Evolutionary conservation across 2,888 invertebrate genomes (phyloP), one percentile per base, ranked within the genome.

Genomic region (Clostera curtula): DNA sequence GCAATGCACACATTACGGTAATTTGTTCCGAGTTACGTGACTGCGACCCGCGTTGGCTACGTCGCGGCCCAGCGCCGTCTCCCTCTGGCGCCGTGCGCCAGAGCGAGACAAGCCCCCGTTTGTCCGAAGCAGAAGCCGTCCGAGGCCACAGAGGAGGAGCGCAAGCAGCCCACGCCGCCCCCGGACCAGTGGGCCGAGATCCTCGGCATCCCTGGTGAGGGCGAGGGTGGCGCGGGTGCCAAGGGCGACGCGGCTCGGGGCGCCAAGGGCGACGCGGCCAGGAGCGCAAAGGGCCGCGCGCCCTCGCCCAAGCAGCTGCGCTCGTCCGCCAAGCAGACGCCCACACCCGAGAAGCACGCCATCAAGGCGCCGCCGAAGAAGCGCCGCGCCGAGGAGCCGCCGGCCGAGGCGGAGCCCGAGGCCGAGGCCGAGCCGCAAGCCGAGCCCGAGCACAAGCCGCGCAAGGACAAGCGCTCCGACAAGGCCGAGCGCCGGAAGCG

Each of bases 101-200:
- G n/a, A n/a, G n/a, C n/a, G n/a, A n/a, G n/a, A n/a, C n/a, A n/a
- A n/a, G n/a, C n/a, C n/a, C n/a, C 40, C 46, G 28, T 56, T 50
- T 56, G 36, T 31, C 34, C 24, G 17, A 44, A 48, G 45, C 33
- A 34, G 52, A 51, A 35, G 32, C 38, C 24, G 22, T 23, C 9
- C 40, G 33, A 43, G 4, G 43, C 58, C 0, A 56, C 61, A 0
- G 77, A 74, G 24, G 74, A 74, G 1, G 73, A 73, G 11, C 43
- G 54, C n/a, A 76, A 73, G 33, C 77, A 82, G 40, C 82, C 82
- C 2, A 82, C 80, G 0, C 82, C 82, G 0, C 82, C 82, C 0
- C 82, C 77, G 0, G 82, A 83, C 56, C 76, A 79, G 36, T 80
- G 82, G 82, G 79, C 82, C 2, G 82, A 82, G 16, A 83, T 83